Base-by-base conservation (phyloP, 2,113 vertebrate genomes). In the Vidua chalybeata region DNA sequence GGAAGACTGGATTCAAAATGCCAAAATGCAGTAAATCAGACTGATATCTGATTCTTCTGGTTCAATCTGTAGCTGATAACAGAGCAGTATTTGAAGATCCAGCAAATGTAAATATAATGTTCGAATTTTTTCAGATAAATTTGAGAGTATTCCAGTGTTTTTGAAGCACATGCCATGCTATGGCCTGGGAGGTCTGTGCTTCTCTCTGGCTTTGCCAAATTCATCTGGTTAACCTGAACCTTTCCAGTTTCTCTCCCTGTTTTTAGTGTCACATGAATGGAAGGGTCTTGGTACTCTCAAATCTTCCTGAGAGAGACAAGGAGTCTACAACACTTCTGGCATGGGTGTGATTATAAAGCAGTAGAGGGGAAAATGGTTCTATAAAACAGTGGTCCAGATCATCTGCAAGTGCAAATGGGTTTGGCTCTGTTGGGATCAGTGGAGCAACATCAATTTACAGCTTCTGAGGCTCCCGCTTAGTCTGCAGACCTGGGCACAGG, bases 121-220 rank as follows among this genome's bases (percentile, higher is more conserved):
- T 35, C 5, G 10, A 46, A 22, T 5, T 15, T 30, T 30, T 37
- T 85, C 5, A 17, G 6, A 37, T 43, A 39, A 35, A 7, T 18
- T 8, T 35, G 16, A n/a, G 27, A 11, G 9, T 26, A 7, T 13
- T 14, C 1, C 14, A 15, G 10, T 28, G 21, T 54, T 73, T 39
- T 15, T 37, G 49, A 39, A 64, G 26, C 20, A 26, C 0, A 0
- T 27, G 33, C 23, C 3, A 31, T 4, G 7, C 1, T 8, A 13
- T 4, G 8, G 26, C 13, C 35, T 68, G 54, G 23, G 9, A 78
- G 24, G 6, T 76, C 58, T 52, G 11, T 61, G 33, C 11, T 23
- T 63, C 13, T n/a, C 64, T 21, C n/a, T 68, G n/a, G 9, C 6
- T 39, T 27, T 63, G 31, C 21, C 51, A 58, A 6, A 49, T 37